Conservation (phyloP, 2,113 vertebrate species). For the Elephas maximus region DNA sequence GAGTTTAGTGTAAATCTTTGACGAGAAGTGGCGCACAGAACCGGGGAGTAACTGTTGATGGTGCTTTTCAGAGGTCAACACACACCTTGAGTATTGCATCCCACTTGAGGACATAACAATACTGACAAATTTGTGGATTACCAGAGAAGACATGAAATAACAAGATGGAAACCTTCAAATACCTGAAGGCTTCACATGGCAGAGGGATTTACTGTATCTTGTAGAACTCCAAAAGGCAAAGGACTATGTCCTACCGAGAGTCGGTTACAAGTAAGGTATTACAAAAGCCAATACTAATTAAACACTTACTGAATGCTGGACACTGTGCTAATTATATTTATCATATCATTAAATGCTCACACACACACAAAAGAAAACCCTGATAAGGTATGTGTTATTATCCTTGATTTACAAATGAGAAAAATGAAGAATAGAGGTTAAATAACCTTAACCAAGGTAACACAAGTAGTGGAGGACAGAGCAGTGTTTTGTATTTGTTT, state of each 20-base stretch:
- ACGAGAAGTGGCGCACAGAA: not conserved
- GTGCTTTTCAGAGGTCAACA: not conserved
- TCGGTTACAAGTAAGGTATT: not conserved
- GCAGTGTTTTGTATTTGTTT: too few species aligned
- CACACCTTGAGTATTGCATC: rapidly evolving
- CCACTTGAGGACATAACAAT: not conserved
- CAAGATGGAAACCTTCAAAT: not conserved
- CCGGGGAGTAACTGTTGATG: too few species aligned
- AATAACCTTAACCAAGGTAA: not conserved
- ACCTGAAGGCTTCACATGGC: not conserved
- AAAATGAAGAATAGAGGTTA: not conserved
- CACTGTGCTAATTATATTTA: not conserved
- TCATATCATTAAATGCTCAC: not conserved
- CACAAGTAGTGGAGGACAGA: too few species aligned
- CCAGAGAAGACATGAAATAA: not conserved
- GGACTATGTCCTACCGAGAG: not conserved
- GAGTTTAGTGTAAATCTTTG: not conserved
- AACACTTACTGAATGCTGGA: not conserved
- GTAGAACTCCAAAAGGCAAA: not conserved
- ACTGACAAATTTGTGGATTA: not conserved
- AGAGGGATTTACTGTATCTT: not conserved
- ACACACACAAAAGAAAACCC: not conserved
- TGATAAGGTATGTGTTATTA: not conserved
- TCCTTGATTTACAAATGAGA: too few species aligned
- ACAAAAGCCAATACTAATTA: not conserved